Percentiles rank a stretch among this genome's conserved stretches.
phyloP scores from a whole-genome alignment of 2,888 invertebrate genomes.

The Tiliacea citrago region DNA sequence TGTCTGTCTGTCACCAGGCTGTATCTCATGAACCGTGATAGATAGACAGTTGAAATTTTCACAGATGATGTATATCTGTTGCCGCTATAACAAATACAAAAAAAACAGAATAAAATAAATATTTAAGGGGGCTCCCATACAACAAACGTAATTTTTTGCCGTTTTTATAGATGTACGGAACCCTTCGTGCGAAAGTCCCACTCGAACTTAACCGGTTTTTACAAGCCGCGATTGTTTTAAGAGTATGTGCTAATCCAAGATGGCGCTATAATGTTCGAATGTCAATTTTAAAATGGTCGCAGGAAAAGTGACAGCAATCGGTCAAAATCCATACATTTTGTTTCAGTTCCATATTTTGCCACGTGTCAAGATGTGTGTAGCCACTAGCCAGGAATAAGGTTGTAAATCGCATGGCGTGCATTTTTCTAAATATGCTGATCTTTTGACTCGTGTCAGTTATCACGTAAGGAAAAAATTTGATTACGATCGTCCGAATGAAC shows the following conservation, averaged over 20 bases:
- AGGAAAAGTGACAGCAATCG: not conserved
- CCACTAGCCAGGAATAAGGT: conserved; percentile 15
- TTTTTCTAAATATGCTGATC: conserved; percentile 52
- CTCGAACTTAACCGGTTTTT: too few relatives aligned
- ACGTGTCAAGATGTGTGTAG: not conserved
- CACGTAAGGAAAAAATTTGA: conserved; percentile 48
- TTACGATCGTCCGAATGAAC: conserved; percentile 54
- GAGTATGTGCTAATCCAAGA: not conserved
- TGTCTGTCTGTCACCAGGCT: too few relatives aligned
- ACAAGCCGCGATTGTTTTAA: conserved; percentile 15
- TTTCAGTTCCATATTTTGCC: conserved; percentile 16
- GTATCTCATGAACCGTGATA: too few relatives aligned
- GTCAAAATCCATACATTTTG: conserved; percentile 27
- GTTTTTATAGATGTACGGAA: too few relatives aligned
- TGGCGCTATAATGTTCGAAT: not conserved
- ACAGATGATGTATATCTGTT: too few relatives aligned
- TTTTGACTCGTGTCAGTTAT: conserved; percentile 51
- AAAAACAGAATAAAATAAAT: too few relatives aligned
- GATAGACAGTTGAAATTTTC: too few relatives aligned
- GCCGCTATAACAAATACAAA: too few relatives aligned
- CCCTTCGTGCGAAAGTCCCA: too few relatives aligned
- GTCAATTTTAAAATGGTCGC: conserved; percentile 11
- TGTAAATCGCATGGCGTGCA: conserved; percentile 9
- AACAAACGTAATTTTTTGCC: too few relatives aligned
- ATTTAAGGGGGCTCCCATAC: too few relatives aligned